Conservation (phyloP, 2,113 vertebrate genomes). For the Mormoops blainvillei region DNA sequence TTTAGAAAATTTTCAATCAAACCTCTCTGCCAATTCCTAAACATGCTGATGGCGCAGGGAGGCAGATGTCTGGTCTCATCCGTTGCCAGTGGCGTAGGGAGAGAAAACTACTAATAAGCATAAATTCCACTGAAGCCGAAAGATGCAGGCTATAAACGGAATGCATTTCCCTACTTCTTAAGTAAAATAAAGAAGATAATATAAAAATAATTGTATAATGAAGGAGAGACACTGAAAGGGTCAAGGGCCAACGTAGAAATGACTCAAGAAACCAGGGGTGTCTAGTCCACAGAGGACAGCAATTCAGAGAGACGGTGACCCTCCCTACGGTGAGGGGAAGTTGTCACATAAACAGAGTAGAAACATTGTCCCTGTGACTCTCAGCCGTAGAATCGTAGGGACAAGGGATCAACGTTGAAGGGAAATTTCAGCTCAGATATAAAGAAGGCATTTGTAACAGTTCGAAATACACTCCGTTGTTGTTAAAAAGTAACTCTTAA, state of each 20-base stretch:
- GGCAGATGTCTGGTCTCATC: constrained; percentile 26
- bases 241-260: not conserved
- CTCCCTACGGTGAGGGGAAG: too few relatives aligned
- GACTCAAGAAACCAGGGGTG: not conserved
- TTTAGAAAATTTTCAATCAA: constrained; percentile 52
- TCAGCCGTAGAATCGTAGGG: not conserved
- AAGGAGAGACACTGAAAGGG: not conserved
- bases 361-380: not conserved
- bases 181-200: not conserved
- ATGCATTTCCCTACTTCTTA: not conserved
- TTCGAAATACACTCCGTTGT: not conserved
- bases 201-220: not conserved
- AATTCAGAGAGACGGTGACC: not conserved
- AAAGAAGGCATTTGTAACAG: not conserved
- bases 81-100: not conserved
- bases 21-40: not conserved
- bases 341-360: not conserved
- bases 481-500: not conserved
- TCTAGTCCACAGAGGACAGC: not conserved
- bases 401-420: rapidly evolving
- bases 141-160: not conserved
- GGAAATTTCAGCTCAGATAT: not conserved
- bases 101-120: not conserved
- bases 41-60: constrained; percentile 10
- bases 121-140: not conserved